Conservation (phyloP, 1,140 invertebrate genomes). For the Cataglyphis hispanica region DNA sequence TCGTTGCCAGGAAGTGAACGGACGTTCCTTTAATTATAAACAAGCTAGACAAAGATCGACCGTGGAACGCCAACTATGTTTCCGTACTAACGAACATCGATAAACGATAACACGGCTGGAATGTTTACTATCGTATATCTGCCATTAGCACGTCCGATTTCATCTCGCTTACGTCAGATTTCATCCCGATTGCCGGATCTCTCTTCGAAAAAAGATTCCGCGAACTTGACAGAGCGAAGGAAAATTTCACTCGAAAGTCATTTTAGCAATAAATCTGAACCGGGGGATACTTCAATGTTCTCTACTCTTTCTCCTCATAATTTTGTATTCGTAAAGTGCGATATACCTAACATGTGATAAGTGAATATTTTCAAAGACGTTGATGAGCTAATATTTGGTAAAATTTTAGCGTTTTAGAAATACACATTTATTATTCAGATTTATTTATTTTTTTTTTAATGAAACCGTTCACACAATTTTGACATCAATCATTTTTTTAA, state of each 20-base stretch:
- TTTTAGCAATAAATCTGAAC: neutral
- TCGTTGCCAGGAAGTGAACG: neutral
- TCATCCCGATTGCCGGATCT: constrained; percentile 6
- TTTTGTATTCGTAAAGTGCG: no score
- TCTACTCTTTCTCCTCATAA: constrained; percentile 16
- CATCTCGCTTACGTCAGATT: constrained; percentile 44
- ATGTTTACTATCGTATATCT: neutral
- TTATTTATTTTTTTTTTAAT: no score
- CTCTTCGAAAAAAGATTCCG: constrained; percentile 8
- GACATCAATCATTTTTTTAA: no score
- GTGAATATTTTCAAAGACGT: no score
- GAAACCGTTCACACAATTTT: no score
- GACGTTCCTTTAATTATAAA: constrained; percentile 23
- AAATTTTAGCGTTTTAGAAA: no score
- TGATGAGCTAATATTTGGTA: no score
- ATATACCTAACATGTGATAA: no score
- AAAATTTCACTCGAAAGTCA: neutral
- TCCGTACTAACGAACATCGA: constrained; percentile 38
- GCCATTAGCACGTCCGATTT: constrained; percentile 35
- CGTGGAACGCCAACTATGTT: constrained; percentile 14
- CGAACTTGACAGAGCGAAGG: neutral
- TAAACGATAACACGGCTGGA: constrained; percentile 9
- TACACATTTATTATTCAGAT: no score
- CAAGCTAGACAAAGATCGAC: neutral
- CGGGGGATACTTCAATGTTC: neutral